Evolutionary conservation across 1,140 invertebrate genomes (phyloP).

Genomic region (Pseudomyrmex flavicornis): DNA sequence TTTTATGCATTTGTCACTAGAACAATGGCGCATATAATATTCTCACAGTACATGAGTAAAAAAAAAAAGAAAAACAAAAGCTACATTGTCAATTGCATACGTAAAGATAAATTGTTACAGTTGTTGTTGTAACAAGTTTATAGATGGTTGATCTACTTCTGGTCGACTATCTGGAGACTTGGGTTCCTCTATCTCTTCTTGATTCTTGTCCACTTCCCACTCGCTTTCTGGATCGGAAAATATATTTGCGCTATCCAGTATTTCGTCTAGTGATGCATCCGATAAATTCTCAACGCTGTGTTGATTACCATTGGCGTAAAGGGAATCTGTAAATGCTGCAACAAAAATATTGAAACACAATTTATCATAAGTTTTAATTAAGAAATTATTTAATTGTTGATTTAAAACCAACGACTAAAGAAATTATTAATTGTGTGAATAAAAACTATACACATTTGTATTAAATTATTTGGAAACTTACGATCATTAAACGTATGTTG

Average conservation of each 20-base stretch:
- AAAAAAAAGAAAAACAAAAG: not conserved
- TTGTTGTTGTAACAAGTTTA: slow-evolving; percentile 45
- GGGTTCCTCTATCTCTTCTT: slow-evolving; percentile 45
- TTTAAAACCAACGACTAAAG: no score
- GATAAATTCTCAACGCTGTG: slow-evolving; percentile 80
- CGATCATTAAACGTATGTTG: slow-evolving; percentile 77
- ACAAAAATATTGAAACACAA: slow-evolving; percentile 10
- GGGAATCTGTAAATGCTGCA: slow-evolving; percentile 67
- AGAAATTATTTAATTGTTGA: not conserved
- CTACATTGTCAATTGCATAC: not conserved
- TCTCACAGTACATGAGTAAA: not conserved
- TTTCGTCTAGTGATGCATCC: slow-evolving; percentile 83
- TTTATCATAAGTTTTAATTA: not conserved
- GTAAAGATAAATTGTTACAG: slow-evolving; percentile 6
- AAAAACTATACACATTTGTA: no score
- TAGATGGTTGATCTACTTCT: slow-evolving; percentile 84
- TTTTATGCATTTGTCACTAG: not conserved
- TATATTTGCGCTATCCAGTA: slow-evolving; percentile 82
- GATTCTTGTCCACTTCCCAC: slow-evolving; percentile 84
- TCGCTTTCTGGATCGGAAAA: slow-evolving; percentile 88
- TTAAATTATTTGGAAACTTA: slow-evolving; percentile 60
- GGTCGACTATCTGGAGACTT: slow-evolving; percentile 79
- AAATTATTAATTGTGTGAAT: no score
- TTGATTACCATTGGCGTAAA: slow-evolving; percentile 69
- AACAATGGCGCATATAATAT: slow-evolving; percentile 3